Evolutionary conservation across 2,797 vertebrate genomes (phyloP).

Genomic region (Clarias pachynema): DNA sequence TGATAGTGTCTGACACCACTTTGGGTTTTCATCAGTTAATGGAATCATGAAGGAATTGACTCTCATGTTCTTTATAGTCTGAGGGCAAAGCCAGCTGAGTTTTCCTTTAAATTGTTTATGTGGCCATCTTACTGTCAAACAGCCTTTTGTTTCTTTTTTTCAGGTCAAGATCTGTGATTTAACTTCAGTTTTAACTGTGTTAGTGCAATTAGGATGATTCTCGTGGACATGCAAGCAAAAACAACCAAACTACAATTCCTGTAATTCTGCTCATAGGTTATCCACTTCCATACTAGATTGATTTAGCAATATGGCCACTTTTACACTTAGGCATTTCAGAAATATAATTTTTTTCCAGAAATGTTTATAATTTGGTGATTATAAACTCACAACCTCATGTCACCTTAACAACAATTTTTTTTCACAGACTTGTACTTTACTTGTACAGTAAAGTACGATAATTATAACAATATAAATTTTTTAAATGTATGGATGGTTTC

Average conservation of each 20-base stretch:
- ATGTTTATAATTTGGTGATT: not conserved
- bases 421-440: not conserved
- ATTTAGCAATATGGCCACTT: slow-evolving; percentile 12
- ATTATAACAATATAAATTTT: not conserved
- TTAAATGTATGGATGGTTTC: not conserved
- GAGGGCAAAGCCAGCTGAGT: slow-evolving; percentile 65
- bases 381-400: not conserved
- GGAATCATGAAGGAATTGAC: slow-evolving; percentile 67
- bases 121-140: slow-evolving; percentile 59
- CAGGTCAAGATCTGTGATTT: slow-evolving; percentile 49
- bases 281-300: slow-evolving; percentile 49
- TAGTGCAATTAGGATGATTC: slow-evolving; percentile 56
- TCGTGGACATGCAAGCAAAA: slow-evolving; percentile 49
- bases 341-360: not conserved
- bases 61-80: slow-evolving; percentile 63
- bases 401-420: not conserved
- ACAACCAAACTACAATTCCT: slow-evolving; percentile 51
- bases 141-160: slow-evolving; percentile 60
- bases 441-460: not conserved
- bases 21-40: slow-evolving; percentile 39
- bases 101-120: slow-evolving; percentile 68
- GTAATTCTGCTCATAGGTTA: slow-evolving; percentile 49
- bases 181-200: slow-evolving; percentile 59
- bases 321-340: not conserved
- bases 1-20: slow-evolving; percentile 29